Base-by-base conservation (phyloP, 2,113 vertebrate species). In the Bettongia penicillata region DNA sequence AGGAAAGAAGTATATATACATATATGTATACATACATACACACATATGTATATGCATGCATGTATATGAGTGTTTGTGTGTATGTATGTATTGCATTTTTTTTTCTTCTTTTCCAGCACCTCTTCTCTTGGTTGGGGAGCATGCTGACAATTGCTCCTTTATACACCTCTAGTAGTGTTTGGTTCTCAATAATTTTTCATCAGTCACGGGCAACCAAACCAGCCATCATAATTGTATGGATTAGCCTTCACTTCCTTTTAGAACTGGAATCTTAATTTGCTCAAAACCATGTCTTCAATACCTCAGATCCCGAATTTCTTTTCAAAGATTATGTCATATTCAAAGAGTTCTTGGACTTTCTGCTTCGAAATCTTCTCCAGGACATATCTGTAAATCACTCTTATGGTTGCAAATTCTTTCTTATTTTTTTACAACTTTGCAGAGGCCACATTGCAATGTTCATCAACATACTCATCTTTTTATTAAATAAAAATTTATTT, bases 241-340 rank as follows among this genome's bases (percentile, higher is more conserved):
- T 99, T 99, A 0, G 99, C 99, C 99, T 99, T 93, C 99, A 95
- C 99, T 99, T 96, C 99, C 99, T 99, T 99, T 97, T 99, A 99
- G 10, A 99, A 99, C 96, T 99, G 99, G 97, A 99, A 99, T 51
- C 99, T 97, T 16, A 99, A 98, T 94, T 99, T 99, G 98, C 98
- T 99, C 97, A 99, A 99, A 61, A 99, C 99, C 53, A 99, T 99
- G 47, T 99, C 99, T 97, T 99, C 99, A 7, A 99, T 99, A 11
- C 99, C 99, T 90, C 99, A 98, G 97, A 98, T 99, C 99, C 93
- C 99, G 99, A 95, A 99, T 98, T 99, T 99, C 53, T 98, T 99
- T 99, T 99, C 99, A 96, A 99, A 99, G 97, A 99, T 98, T 0
- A 99, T 99, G 98, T 99, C 99, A 97, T 99, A 99, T 98, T 99